A percentile compares a stretch with the other conserved stretches of the same genome.
Conservation (phyloP, 1,140 invertebrate genomes). For the Latrodectus geometricus region DNA sequence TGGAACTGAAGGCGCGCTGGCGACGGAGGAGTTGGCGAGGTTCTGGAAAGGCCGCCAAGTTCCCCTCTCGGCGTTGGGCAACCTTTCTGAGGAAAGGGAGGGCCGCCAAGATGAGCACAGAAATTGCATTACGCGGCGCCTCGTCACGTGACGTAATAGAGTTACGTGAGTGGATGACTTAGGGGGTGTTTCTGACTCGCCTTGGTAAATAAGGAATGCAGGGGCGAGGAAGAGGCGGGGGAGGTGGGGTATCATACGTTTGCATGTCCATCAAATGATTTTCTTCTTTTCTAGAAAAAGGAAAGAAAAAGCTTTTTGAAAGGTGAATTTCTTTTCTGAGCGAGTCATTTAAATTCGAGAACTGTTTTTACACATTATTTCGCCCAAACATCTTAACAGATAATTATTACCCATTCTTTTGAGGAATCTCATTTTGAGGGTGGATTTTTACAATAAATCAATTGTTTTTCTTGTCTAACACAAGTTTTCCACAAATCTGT, state of each 20-base stretch:
- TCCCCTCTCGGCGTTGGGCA: not conserved
- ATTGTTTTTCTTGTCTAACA: no score
- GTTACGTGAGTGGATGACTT: conserved; percentile 62
- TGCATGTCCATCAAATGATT: not conserved
- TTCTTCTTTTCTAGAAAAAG: not conserved
- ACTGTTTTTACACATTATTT: no score
- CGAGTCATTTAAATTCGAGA: not conserved
- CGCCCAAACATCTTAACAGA: no score
- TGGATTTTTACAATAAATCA: no score
- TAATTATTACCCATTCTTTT: no score
- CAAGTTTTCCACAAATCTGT: no score
- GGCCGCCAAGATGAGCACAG: conserved; percentile 56
- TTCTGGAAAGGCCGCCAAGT: no score
- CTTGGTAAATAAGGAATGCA: conserved; percentile 59
- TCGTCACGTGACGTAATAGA: conserved; percentile 62
- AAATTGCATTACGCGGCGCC: conserved; percentile 61
- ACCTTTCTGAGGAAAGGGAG: conserved; percentile 30
- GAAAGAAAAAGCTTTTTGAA: not conserved
- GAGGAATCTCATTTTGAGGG: no score
- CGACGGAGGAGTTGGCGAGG: no score
- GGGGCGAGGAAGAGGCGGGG: not conserved
- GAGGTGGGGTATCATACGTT: not conserved
- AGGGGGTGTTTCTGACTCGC: conserved; percentile 56
- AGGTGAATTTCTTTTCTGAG: not conserved
- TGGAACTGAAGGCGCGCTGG: no score